Evolutionary conservation across 2,888 invertebrate genomes (phyloP).

Genomic region (Rhagonycha fulva): DNA sequence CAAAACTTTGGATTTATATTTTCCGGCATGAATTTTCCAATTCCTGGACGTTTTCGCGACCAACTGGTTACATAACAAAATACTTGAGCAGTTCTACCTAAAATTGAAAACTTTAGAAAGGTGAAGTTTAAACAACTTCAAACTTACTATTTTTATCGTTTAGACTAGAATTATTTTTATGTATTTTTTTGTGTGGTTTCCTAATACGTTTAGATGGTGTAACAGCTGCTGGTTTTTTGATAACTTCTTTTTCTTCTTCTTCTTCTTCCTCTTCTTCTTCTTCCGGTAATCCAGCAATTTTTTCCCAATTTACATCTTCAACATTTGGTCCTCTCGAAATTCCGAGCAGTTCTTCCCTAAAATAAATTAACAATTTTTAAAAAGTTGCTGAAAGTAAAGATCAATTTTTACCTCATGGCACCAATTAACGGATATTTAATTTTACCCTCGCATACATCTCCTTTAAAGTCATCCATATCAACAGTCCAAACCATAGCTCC

Average conservation of each 20-base stretch:
- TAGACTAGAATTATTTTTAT: slow-evolving; percentile 52
- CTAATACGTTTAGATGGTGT: slow-evolving; percentile 76
- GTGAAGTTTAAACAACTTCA: not conserved
- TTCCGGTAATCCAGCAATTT: slow-evolving; percentile 70
- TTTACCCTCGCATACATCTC: slow-evolving; percentile 79
- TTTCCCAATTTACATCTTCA: slow-evolving; percentile 86
- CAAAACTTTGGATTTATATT: slow-evolving; percentile 88
- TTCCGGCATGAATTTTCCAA: slow-evolving; percentile 87
- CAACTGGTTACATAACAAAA: slow-evolving; percentile 97
- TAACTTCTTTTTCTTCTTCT: slow-evolving; percentile 61
- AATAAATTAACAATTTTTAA: not conserved
- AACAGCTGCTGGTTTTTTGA: slow-evolving; percentile 75
- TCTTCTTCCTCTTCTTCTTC: slow-evolving; percentile 63
- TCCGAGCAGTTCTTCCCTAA: slow-evolving; percentile 82
- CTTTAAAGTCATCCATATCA: slow-evolving; percentile 93
- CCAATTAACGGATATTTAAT: slow-evolving; percentile 89
- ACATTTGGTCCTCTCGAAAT: slow-evolving; percentile 81
- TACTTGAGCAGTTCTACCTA: slow-evolving; percentile 83
- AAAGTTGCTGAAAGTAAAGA: not conserved
- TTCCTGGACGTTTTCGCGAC: slow-evolving; percentile 89
- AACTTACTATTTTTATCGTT: slow-evolving; percentile 67
- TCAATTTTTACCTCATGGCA: slow-evolving; percentile 73
- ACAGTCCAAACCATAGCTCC: slow-evolving; percentile 97
- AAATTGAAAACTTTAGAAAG: slow-evolving; percentile 24
- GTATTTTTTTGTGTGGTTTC: slow-evolving; percentile 66